Percentiles rank a stretch among this genome's conserved stretches.
phyloP scores from a whole-genome alignment of 2,888 invertebrate species.

The Thera britannica region DNA sequence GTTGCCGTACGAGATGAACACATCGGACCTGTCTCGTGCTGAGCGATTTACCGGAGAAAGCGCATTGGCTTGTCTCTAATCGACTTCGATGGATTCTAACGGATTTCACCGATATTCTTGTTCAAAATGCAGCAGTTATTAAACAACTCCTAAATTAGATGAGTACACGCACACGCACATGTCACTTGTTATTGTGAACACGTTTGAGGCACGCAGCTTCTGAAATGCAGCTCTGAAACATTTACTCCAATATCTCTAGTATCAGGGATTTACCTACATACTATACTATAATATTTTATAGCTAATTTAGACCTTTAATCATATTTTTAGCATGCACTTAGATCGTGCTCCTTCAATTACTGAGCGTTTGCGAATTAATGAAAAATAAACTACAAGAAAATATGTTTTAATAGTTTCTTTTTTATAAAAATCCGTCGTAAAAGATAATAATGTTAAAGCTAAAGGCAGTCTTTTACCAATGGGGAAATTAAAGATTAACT shows the following conservation, averaged over 20 bases:
- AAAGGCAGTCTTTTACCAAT: too few relatives aligned
- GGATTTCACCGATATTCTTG: slow-evolving; percentile 62
- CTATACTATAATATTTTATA: too few relatives aligned
- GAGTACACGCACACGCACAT: slow-evolving; percentile 52
- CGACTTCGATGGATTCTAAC: slow-evolving; percentile 53
- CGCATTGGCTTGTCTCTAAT: slow-evolving; percentile 53
- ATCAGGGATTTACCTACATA: too few relatives aligned
- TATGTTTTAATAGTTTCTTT: too few relatives aligned
- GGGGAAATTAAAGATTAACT: too few relatives aligned
- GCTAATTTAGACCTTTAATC: too few relatives aligned
- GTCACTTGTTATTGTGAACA: not conserved
- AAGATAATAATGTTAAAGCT: too few relatives aligned
- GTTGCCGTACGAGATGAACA: slow-evolving; percentile 33
- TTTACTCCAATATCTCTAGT: not conserved
- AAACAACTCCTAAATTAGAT: slow-evolving; percentile 53
- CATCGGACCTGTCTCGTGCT: slow-evolving; percentile 51
- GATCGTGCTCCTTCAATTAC: too few relatives aligned
- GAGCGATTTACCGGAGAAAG: slow-evolving; percentile 60
- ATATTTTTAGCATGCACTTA: too few relatives aligned
- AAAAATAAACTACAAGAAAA: too few relatives aligned
- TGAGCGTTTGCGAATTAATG: too few relatives aligned
- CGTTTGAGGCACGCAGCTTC: not conserved
- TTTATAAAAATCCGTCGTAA: too few relatives aligned
- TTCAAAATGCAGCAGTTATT: slow-evolving; percentile 45
- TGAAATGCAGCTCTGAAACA: not conserved